Percentiles rank a stretch among this genome's conserved stretches.
Evolutionary conservation across 2,113 vertebrate species (phyloP).

Genomic region (Campylomormyrus numenius): DNA sequence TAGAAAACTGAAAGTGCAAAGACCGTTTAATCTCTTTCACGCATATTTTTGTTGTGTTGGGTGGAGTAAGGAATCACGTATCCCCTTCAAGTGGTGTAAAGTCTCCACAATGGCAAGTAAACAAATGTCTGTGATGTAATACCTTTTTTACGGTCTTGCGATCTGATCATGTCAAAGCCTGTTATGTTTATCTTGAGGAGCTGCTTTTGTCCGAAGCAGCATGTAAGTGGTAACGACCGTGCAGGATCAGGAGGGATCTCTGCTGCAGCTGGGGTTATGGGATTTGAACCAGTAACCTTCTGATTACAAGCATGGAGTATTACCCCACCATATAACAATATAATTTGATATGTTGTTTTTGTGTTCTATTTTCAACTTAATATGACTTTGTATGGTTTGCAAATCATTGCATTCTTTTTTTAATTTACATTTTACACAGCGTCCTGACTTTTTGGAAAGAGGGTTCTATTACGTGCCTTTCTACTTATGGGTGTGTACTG

Average conservation of each 20-base stretch:
- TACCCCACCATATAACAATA: not conserved
- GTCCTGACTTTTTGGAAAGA: too few species aligned
- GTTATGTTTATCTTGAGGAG: not conserved
- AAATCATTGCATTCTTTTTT: too few species aligned
- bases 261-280: not conserved
- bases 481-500: not conserved
- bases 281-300: not conserved
- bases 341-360: too few species aligned
- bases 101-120: not conserved
- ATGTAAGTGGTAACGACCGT: not conserved
- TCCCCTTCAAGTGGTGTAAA: not conserved
- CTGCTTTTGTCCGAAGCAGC: not conserved
- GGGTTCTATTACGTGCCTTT: not conserved
- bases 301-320: not conserved
- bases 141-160: not conserved
- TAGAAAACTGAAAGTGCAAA: not conserved
- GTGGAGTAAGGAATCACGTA: not conserved
- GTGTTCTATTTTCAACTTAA: too few species aligned
- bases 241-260: not conserved
- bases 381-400: too few species aligned
- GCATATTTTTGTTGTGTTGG: not conserved
- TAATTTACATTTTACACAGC: too few species aligned
- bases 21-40: not conserved
- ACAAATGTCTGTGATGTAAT: not conserved
- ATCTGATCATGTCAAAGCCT: not conserved